These are phyloP conservation scores for Mohoua ochrocephala DNA, from an alignment of 2,113 vertebrate genomes.

Conservation along the genomic window DNA sequence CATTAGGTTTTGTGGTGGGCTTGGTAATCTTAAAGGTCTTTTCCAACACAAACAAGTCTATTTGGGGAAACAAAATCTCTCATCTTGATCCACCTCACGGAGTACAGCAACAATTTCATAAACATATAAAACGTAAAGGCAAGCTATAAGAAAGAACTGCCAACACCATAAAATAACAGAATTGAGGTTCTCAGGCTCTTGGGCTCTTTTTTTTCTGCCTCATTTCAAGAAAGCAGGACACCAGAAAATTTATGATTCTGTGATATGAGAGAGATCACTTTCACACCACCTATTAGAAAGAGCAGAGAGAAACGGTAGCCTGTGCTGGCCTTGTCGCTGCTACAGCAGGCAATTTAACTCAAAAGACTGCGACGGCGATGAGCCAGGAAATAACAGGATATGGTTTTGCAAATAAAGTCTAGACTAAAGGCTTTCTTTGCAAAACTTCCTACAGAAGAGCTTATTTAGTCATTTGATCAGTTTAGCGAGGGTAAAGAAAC, in stretches of 20 bases:
- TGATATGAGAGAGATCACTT: neutral
- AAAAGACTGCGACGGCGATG: neutral
- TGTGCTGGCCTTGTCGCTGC: neutral
- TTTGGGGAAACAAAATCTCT: neutral
- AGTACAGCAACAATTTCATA: neutral
- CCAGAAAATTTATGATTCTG: neutral
- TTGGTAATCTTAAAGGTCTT: neutral
- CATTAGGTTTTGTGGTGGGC: neutral
- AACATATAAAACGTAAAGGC: neutral
- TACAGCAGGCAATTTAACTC: neutral
- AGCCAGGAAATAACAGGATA: neutral
- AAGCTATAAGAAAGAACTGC: neutral
- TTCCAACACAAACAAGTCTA: neutral
- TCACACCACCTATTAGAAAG: neutral
- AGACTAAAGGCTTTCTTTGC: neutral
- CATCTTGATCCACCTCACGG: neutral
- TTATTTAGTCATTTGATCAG: neutral
- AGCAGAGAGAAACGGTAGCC: neutral
- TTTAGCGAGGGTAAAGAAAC: neutral
- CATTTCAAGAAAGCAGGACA: neutral
- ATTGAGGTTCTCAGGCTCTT: neutral
- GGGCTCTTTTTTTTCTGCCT: neutral
- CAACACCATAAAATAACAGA: neutral
- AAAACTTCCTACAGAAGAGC: neutral
- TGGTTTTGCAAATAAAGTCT: neutral